phyloP scores from a whole-genome alignment of 2,797 vertebrate species.

The Hyperoplus immaculatus region DNA sequence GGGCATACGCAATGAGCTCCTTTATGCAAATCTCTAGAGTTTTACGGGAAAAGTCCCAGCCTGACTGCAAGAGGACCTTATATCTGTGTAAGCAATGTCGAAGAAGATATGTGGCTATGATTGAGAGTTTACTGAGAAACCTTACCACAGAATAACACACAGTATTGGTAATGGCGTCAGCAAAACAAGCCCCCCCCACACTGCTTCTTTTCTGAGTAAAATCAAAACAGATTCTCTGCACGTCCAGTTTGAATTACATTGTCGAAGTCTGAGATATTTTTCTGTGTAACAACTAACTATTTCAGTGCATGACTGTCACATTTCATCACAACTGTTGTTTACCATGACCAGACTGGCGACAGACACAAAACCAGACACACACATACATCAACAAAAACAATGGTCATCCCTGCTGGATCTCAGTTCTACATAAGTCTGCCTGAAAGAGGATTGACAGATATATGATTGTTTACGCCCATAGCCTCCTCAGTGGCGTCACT shows the following conservation, averaged over 20 bases:
- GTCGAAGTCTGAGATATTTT: constrained; percentile 68
- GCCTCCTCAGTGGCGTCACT: constrained; percentile 42
- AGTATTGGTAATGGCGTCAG: constrained; percentile 35
- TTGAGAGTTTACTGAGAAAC: constrained; percentile 38
- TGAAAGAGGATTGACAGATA: constrained; percentile 59
- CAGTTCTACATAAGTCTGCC: constrained; percentile 64
- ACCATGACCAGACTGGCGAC: constrained; percentile 38
- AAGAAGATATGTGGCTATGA: constrained; percentile 57
- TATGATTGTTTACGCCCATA: constrained; percentile 41
- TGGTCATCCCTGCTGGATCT: constrained; percentile 52
- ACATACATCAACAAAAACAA: constrained; percentile 52
- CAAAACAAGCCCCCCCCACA: constrained; percentile 23
- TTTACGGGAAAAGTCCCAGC: constrained; percentile 57
- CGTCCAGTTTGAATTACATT: constrained; percentile 56
- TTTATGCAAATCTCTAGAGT: constrained; percentile 68
- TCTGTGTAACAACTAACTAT: constrained; percentile 47
- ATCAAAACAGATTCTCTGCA: constrained; percentile 55
- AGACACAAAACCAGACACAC: constrained; percentile 30
- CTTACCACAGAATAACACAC: constrained; percentile 10
- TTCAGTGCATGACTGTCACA: constrained; percentile 64
- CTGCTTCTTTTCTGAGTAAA: constrained; percentile 35
- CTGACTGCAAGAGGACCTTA: constrained; percentile 38
- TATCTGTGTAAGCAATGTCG: constrained; percentile 49
- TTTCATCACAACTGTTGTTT: constrained; percentile 57
- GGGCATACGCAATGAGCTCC: constrained; percentile 51